Conservation (phyloP, 2,797 vertebrate species). For the Micrastur ruficollis region DNA sequence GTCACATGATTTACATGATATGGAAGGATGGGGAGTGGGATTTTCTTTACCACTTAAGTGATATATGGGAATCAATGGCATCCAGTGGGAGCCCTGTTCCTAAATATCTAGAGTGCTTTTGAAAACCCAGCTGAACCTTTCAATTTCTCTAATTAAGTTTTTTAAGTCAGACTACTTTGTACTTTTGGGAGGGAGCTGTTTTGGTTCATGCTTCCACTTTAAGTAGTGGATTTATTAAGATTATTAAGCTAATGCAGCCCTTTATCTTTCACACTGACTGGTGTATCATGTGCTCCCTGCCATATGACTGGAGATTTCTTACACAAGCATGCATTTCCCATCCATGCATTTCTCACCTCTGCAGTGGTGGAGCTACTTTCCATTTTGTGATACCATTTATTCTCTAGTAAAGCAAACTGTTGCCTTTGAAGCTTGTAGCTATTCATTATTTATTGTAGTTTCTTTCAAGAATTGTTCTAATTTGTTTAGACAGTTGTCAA, state of each 20-base stretch:
- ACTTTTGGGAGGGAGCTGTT: not conserved
- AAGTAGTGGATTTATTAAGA: not conserved
- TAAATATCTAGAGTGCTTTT: slow-evolving; percentile 13
- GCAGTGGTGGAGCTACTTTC: not conserved
- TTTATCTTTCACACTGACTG: not conserved
- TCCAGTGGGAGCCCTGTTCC: not conserved
- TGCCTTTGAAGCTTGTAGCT: not conserved
- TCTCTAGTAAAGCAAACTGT: not conserved
- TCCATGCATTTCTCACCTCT: not conserved
- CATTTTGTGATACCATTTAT: not conserved
- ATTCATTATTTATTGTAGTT: not conserved
- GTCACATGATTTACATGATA: not conserved
- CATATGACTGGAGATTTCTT: not conserved
- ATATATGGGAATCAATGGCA: not conserved
- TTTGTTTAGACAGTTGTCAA: not conserved
- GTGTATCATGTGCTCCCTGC: not conserved
- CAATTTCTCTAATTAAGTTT: not conserved
- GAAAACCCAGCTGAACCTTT: not conserved
- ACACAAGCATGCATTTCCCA: not conserved
- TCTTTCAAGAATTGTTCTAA: not conserved
- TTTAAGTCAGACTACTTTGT: not conserved
- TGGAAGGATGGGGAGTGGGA: not conserved
- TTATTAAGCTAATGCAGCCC: not conserved
- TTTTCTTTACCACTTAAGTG: not conserved
- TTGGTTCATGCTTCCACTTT: not conserved